Base-by-base conservation (phyloP, 1,140 invertebrate species). In the Papilio aristodemus region DNA sequence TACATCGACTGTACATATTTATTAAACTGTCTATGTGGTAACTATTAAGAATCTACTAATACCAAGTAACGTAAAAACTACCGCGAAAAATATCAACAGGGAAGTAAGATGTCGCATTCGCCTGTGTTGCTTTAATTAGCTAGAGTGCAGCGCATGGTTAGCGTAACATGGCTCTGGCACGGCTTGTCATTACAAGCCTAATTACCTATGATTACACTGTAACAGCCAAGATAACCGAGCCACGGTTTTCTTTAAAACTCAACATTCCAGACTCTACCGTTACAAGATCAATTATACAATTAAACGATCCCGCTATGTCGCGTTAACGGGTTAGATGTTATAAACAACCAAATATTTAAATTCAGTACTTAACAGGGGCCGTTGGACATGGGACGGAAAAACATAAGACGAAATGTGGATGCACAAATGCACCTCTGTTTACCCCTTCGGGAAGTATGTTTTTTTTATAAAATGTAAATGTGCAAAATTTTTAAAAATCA, bases 81-180 rank as follows among this genome's bases (percentile, higher is more conserved):
- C 46, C 46, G 10, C 17, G 46, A 54, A 54, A 54, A 54, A 54
- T 54, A 54, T 54, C 11, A 54, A 22, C 46, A 54, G 19, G 17
- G 46, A 54, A 54, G 46, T 54, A 54, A 54, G 46, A 54, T 22
- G 46, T 54, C 46, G 46, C 46, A 54, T 54, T 54, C 46, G 46
- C 9, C 46, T 54, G 46, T 54, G 19, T 14, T 54, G 46, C 17
- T 54, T 54, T 54, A 54, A 54, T 54, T 54, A 54, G 19, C 46
- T 54, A 22, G 46, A 54, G 46, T 54, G 46, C 46, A 54, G 19
- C 46, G 22, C 46, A 54, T 54, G 46, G 46, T 54, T 54, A 54
- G 19, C 46, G 46, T 54, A 25, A 54, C 46, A 25, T 54, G 46
- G 46, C 46, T 54, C 46, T 54, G 46, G 46, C 43, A 54, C 46